These are phyloP conservation scores for Paradisaea rubra DNA, from an alignment of 2,113 vertebrate genomes.

Conservation along the genomic window DNA sequence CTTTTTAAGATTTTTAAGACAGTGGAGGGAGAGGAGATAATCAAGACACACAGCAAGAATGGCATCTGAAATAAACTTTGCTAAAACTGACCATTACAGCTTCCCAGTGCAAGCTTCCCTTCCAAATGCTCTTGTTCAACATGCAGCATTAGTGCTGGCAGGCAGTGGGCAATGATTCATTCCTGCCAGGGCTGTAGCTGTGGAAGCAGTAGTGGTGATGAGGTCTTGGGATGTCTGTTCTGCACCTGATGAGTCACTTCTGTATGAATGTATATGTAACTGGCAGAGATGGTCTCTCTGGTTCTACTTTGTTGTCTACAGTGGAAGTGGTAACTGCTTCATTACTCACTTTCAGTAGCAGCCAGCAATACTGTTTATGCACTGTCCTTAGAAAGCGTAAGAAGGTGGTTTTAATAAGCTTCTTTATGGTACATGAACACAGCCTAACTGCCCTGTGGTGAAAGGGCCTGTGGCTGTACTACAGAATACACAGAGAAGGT, in stretches of 20 bases:
- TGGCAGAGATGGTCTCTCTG: background rate
- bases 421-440: background rate
- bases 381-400: background rate
- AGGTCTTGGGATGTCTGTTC: background rate
- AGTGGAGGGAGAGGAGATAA: background rate
- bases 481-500: background rate
- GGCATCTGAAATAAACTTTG: background rate
- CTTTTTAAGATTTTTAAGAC: background rate
- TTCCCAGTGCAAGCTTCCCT: background rate
- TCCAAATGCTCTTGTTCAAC: background rate
- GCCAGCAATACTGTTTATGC: background rate
- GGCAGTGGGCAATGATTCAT: slow-evolving; percentile 1
- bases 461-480: background rate
- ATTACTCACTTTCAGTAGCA: background rate
- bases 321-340: background rate
- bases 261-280: background rate
- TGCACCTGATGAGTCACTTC: slow-evolving; percentile 39
- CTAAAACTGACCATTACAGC: background rate
- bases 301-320: background rate
- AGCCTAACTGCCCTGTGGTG: background rate
- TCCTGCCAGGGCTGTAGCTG: background rate
- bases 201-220: background rate
- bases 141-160: background rate
- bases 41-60: background rate
- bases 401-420: background rate